Evolutionary conservation across 2,888 invertebrate genomes (phyloP).

Genomic region (Mactromeris polynyma): DNA sequence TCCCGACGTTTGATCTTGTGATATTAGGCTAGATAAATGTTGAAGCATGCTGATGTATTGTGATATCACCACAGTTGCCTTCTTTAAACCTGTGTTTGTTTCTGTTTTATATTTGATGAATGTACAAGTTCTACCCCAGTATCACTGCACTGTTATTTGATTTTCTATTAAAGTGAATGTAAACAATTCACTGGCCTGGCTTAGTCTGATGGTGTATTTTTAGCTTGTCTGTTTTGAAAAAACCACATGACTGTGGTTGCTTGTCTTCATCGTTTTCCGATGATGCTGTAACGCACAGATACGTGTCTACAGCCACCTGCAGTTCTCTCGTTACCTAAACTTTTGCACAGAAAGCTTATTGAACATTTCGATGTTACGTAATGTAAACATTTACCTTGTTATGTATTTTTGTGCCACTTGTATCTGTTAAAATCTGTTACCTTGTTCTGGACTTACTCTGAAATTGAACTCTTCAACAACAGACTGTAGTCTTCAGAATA

Average conservation of each 20-base stretch:
- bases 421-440: too few relatives aligned
- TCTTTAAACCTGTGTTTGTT: neutral
- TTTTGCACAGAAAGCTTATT: too few relatives aligned
- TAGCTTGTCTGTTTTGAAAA: neutral
- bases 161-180: neutral
- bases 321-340: too few relatives aligned
- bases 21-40: neutral
- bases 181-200: neutral
- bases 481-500: too few relatives aligned
- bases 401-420: too few relatives aligned
- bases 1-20: neutral
- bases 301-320: too few relatives aligned
- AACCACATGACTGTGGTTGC: neutral
- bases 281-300: too few relatives aligned
- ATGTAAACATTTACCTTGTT: too few relatives aligned
- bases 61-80: constrained; percentile 32
- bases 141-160: neutral
- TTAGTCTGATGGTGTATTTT: neutral
- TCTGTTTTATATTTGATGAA: neutral
- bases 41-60: neutral
- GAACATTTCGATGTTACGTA: too few relatives aligned
- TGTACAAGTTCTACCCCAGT: neutral
- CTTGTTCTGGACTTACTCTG: too few relatives aligned
- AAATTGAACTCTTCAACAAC: too few relatives aligned
- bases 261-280: too few relatives aligned